phyloP scores from a whole-genome alignment of 2,888 invertebrate genomes.

The Subacronicta megacephala region DNA sequence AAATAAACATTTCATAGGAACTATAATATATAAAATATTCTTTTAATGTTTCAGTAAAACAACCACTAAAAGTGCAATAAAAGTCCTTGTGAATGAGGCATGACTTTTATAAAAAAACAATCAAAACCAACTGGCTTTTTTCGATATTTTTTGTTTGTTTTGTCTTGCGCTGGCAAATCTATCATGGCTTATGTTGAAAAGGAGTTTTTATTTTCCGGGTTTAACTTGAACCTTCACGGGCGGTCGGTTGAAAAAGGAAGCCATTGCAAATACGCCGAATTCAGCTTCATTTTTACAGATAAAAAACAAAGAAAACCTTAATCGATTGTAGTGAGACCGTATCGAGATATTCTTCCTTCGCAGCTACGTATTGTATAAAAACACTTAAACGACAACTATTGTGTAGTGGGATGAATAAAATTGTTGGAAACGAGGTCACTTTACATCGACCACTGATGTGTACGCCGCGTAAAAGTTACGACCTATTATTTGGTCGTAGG shows the following conservation, averaged over 20 bases:
- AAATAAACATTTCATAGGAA: constrained; percentile 6
- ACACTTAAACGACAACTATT: constrained; percentile 53
- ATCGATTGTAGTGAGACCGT: constrained; percentile 61
- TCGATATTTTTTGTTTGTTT: constrained; percentile 31
- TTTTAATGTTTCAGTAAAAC: constrained; percentile 22
- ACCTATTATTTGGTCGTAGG: constrained; percentile 51
- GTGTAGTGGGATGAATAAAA: constrained; percentile 64
- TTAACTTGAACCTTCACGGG: constrained; percentile 65
- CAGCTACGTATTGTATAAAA: constrained; percentile 39
- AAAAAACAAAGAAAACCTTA: constrained; percentile 61
- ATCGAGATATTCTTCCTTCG: constrained; percentile 56
- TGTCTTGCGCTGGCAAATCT: constrained; percentile 27
- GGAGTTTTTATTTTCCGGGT: constrained; percentile 59
- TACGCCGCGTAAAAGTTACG: constrained; percentile 49
- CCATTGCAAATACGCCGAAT: constrained; percentile 61
- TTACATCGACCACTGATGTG: constrained; percentile 61
- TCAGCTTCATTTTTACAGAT: constrained; percentile 54
- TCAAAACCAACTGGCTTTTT: constrained; percentile 34
- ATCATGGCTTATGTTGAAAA: constrained; percentile 44
- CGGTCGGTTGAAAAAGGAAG: constrained; percentile 64
- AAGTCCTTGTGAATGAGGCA: constrained; percentile 28
- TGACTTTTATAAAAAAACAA: constrained; percentile 22
- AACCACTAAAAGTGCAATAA: constrained; percentile 15
- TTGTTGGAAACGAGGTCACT: constrained; percentile 66
- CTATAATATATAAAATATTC: constrained; percentile 11